Evolutionary conservation across 1,140 invertebrate species (phyloP), one percentile per base, ranked within the genome.

Genomic region (Cyclina sinensis): DNA sequence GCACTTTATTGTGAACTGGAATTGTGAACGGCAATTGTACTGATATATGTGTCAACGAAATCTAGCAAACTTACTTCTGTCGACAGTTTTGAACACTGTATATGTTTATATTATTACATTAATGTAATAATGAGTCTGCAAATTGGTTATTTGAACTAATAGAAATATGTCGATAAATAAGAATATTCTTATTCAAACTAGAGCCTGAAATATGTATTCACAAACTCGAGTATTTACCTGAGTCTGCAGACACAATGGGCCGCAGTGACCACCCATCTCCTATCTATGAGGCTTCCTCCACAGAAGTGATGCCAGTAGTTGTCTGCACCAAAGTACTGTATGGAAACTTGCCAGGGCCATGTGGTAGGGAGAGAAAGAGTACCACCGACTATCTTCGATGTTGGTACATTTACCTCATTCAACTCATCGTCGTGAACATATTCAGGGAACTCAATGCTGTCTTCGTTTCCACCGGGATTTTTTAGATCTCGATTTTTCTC

Each of bases 181-280:
- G n/a, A n/a, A n/a, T n/a, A n/a, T n/a, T n/a, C n/a, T n/a, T n/a
- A n/a, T n/a, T n/a, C n/a, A n/a, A n/a, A n/a, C n/a, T n/a, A n/a
- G n/a, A n/a, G n/a, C n/a, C n/a, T n/a, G n/a, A n/a, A n/a, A n/a
- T n/a, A n/a, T n/a, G n/a, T n/a, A n/a, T n/a, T n/a, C n/a, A n/a
- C n/a, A n/a, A n/a, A n/a, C n/a, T n/a, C n/a, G n/a, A 37, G 30
- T 46, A 48, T 39, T 54, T 79, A 79, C 76, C 57, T 9, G 5
- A 79, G 48, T 59, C 43, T 54, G 57, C 27, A 21, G 57, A 83
- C 57, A 46, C 80, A 83, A 46, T 83, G 80, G 2, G 80, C 80
- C 16, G 80, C 80, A n/a, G 80, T 83, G n/a, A 83, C 59, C 9
- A 83, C 24, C 80, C 80, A 83, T 24, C 21, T 30, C 0, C 30